Evolutionary conservation across 2,113 vertebrate genomes (phyloP), one percentile per base, ranked within the genome.

Genomic region (Anhinga rufa): DNA sequence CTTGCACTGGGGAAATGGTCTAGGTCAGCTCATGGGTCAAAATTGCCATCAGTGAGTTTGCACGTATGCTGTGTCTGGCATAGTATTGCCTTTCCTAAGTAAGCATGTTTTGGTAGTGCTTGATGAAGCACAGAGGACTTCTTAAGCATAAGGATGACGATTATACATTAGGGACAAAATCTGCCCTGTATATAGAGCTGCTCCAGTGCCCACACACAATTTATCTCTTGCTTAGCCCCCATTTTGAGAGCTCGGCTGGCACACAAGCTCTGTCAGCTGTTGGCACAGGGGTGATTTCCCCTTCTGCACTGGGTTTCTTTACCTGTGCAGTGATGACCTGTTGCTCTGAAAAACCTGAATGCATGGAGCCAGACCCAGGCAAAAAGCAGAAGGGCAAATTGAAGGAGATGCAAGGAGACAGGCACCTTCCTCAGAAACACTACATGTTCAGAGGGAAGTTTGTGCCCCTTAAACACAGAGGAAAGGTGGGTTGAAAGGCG

Each of bases 361-460:
- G 7, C 28, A 13, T 4, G 24, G 19, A 60, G 32, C 26, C 31
- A 25, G 28, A 29, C 14, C 24, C 51, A 29, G 40, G n/a, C 12
- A 44, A 81, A 84, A 16, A 79, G 17, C 42, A 49, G 32, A 61
- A 75, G 32, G 51, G 5, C 25, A 34, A 44, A 20, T 9, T 68
- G 34, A 64, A 72, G 7, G 18, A 20, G 24, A 17, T 28, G n/a
- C 20, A 36, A 62, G 31, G 49, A 58, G 76, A 5, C 34, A 24
- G 44, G 44, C 1, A 0, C 34, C 51, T 54, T 68, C 42, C 46
- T 21, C 17, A 52, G 48, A 48, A 78, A 42, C 17, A 31, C 6
- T 38, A 12, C 0, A 0, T 0, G 2, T 49, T 52, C 18, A 40
- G 61, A 15, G 49, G 18, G 20, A 68, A 38, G 20, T n/a, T 64